Evolutionary conservation across 2,888 invertebrate species (phyloP), one percentile per base, ranked within the genome.

Genomic region (Cordylochernes scorpioides): DNA sequence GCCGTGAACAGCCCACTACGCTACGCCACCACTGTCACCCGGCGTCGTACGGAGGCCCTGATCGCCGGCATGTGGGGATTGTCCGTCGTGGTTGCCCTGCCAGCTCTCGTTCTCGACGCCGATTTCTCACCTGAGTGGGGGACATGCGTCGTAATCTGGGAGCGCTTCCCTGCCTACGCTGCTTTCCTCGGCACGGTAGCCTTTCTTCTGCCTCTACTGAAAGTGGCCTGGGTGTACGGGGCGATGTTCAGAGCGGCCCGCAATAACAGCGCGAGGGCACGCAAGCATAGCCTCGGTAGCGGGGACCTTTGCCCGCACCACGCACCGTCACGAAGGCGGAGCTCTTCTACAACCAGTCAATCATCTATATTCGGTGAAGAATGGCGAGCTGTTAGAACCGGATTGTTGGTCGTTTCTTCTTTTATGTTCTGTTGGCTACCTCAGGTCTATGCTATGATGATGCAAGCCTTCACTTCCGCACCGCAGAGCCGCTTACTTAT

Each of bases 301-400:
- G 41, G 43, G 28, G n/a, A n/a, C n/a, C 39, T 34, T 3, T 34
- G 33, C 5, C 25, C 30, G 1, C 14, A 18, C 10, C 34, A 30
- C n/a, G 29, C 32, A 6, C 19, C 15, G 1, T 18, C 25, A 17
- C 44, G 71, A 33, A 69, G 72, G 50, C 63, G 74, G 28, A 71
- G 78, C 39, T 30, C 32, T 2, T 73, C 75, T 39, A 77, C 75
- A 49, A 73, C 74, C 8, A 12, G 16, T 0, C 21, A 8, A 32
- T 69, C 46, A 74, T 77, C 55, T 41, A 28, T 34, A 12, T 48
- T 70, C 46, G 62, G 75, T 30, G 80, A 82, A 49, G 82, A 82
- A 55, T 73, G 77, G 40, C 64, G 78, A 39, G 77, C 82, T 2
- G 80, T 78, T 5, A 67, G 77, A 40, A 75, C 82, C 29, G 77